Evolutionary conservation across 37 sponge, comb jelly and placozoan genomes (phyloP), one percentile per base, ranked within the genome.

Genomic region (Mnemiopsis leidyi): DNA sequence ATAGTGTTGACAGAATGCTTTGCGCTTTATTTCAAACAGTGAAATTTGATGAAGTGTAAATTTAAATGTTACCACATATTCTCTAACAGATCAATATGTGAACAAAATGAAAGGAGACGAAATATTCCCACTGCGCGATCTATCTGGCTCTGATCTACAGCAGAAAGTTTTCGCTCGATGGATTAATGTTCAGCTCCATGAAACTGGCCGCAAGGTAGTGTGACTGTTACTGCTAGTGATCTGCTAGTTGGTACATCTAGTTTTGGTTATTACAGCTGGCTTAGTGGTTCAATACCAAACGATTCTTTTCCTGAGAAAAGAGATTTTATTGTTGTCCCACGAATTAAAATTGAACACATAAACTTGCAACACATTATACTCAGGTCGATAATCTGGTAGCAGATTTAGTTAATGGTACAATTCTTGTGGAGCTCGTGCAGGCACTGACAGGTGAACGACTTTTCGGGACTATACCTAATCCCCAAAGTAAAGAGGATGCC

Each of bases 181-280:
- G 75, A 71, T 71, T 24, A 71, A 71, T 71, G 30, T 71, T 71
- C 75, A 71, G 75, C 75, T 71, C 3, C 75, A 71, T 3, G 75
- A 71, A 3, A 71, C 75, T 23, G 23, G 30, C 75, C 5, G 30
- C 2, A 71, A 28, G 75, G 26, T 71, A n/a, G n/a, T n/a, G n/a
- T n/a, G n/a, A n/a, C n/a, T n/a, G n/a, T n/a, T n/a, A n/a, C n/a
- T n/a, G n/a, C n/a, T n/a, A n/a, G n/a, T n/a, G n/a, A n/a, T n/a
- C n/a, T n/a, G n/a, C n/a, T n/a, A n/a, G n/a, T n/a, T n/a, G n/a
- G n/a, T n/a, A n/a, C n/a, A n/a, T n/a, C n/a, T n/a, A n/a, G n/a
- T n/a, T n/a, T n/a, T n/a, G n/a, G n/a, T n/a, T n/a, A n/a, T n/a
- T n/a, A n/a, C n/a, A n/a, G n/a, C n/a, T n/a, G n/a, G n/a, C n/a